phyloP scores from a whole-genome alignment of 2,113 vertebrate genomes.

The Pionites leucogaster region DNA sequence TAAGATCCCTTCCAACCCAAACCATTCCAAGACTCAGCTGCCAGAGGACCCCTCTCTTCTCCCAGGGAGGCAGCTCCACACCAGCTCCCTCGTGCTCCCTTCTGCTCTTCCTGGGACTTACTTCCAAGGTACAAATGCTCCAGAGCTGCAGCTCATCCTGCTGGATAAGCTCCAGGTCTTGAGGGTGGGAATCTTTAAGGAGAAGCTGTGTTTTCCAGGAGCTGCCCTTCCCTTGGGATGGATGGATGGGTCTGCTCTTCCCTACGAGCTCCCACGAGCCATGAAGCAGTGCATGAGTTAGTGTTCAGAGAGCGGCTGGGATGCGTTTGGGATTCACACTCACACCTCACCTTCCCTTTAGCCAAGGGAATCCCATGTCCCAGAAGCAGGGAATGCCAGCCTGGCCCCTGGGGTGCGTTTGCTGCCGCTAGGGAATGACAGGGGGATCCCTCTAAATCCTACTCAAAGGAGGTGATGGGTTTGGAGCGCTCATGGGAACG shows the following conservation, averaged over 20 bases:
- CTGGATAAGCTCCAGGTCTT: not conserved
- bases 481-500: not conserved
- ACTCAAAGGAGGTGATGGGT: not conserved
- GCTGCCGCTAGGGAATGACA: not conserved
- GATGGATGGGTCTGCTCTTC: not conserved
- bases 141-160: not conserved
- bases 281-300: not conserved
- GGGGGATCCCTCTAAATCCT: not conserved
- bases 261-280: not conserved
- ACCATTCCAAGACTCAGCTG: not conserved
- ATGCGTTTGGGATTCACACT: not conserved
- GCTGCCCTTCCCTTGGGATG: not conserved
- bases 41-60: not conserved
- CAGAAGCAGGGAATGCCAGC: not conserved
- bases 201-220: not conserved
- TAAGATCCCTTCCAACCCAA: not conserved
- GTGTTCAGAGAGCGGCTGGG: not conserved
- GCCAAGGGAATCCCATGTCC: not conserved
- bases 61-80: not conserved
- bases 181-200: not conserved
- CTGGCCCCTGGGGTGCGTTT: not conserved
- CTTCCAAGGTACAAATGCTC: not conserved
- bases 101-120: not conserved
- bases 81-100: not conserved
- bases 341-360: not conserved